Conservation (phyloP, 1,140 invertebrate genomes). For the Achroia grisella region DNA sequence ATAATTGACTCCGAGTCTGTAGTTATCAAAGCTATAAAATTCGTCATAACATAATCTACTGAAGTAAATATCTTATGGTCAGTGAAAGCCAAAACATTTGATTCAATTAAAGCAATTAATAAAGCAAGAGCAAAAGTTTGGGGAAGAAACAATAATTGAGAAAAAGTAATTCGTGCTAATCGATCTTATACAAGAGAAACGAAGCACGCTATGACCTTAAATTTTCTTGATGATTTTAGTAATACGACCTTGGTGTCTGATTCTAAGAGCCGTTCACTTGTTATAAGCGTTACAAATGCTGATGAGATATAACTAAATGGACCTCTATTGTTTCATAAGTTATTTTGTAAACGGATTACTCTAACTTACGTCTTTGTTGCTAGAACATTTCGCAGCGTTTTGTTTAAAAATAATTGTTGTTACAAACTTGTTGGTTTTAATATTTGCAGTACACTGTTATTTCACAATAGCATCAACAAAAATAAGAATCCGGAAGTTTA, state of each 20-base stretch:
- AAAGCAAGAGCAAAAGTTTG: constrained; percentile 18
- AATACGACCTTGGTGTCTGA: background rate
- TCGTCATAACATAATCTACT: too few relatives aligned
- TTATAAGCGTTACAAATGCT: too few relatives aligned
- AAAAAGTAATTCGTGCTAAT: constrained; percentile 11
- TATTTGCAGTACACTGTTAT: background rate
- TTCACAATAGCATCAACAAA: background rate
- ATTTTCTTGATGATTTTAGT: constrained; percentile 10
- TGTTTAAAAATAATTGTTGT: too few relatives aligned
- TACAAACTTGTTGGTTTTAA: too few relatives aligned
- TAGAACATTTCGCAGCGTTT: too few relatives aligned
- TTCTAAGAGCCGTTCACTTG: too few relatives aligned
- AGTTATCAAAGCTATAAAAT: too few relatives aligned
- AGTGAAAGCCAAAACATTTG: constrained; percentile 35
- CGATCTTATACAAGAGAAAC: constrained; percentile 12
- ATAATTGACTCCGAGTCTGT: too few relatives aligned
- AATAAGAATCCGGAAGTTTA: constrained; percentile 3
- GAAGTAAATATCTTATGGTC: constrained; percentile 11
- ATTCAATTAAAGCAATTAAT: constrained; percentile 28
- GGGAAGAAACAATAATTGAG: constrained; percentile 6
- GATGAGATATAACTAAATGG: too few relatives aligned
- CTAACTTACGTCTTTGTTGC: background rate
- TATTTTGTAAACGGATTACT: background rate
- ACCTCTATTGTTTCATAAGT: background rate
- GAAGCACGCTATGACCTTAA: constrained; percentile 8